Base-by-base conservation (phyloP, 2,113 vertebrate genomes). In the Oxyruncus cristatus region DNA sequence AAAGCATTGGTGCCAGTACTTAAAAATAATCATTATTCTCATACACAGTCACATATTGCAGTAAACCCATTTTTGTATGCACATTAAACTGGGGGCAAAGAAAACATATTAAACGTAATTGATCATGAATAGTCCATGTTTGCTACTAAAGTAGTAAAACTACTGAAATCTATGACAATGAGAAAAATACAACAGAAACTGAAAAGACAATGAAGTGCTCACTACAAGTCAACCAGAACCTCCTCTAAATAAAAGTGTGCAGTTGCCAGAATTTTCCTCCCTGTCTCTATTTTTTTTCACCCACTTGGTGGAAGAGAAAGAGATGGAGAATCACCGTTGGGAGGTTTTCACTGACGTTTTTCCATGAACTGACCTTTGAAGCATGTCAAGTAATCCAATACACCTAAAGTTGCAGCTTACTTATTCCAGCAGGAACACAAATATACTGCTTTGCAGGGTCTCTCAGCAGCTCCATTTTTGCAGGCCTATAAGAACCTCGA, bases 31-130 rank as follows among this genome's bases (percentile, higher is more conserved):
- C 6, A 8, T 8, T 30, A 39, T 55, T 89, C 24, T 61, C 49
- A 30, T 2, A 0, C 24, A 41, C 0, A 1, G 6, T 66, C 27
- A 71, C 9, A 35, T 37, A 49, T 44, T 59, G 16, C 13, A 52
- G 32, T n/a, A 66, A 89, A 74, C 5, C 6, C 12, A 8, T 66
- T 74, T 81, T 80, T 58, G 22, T 14, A 9, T 20, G 21, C 18
- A 35, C 5, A 24, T 86, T 44, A 85, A 76, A 89, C 2, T 21
- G 8, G 63, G 44, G 61, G 11, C 42, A 65, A 88, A 77, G 32
- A 85, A 52, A 42, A 9, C 5, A 5, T 35, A 12, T 37, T 24
- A 56, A 52, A 81, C 37, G 11, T 14, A 56, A 78, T 14, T 74
- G 33, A 16, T 44, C 9, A 76, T 68, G 18, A 65, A 56, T 39